Evolutionary conservation across 2,888 invertebrate genomes (phyloP), one percentile per base, ranked within the genome.

Genomic region (Glaucopsyche alexis): DNA sequence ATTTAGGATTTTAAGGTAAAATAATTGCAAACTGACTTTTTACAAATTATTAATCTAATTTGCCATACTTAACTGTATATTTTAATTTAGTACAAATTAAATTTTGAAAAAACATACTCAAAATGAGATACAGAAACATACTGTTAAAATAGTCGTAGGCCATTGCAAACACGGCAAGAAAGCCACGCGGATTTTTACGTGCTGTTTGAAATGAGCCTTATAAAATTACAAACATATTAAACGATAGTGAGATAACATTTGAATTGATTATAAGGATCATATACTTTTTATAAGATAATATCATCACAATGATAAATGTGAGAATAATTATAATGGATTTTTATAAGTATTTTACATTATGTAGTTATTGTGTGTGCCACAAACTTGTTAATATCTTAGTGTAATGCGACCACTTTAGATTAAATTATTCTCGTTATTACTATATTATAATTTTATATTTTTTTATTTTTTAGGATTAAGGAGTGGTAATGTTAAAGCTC

Each of bases 331-430:
- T 29, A 29, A 29, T 29, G 67, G 67, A 67, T 47, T 69, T 66
- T 69, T 69, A 69, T 69, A 69, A 69, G 49, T 49, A 69, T 69
- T 67, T 69, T 69, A 69, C 69, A 69, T 19, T 49, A 69, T 47
- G 19, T 45, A 29, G 47, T 38, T 14, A 69, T 69, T 69, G 45
- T 69, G 69, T 69, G 69, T 69, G 69, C 69, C 69, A 69, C 69
- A 69, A 29, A 49, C 13, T 40, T 42, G 66, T n/a, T 16, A 66
- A 42, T 66, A 66, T n/a, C 8, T 29, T 16, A 66, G 5, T 42
- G 60, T 38, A 66, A 42, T 16, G 14, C 42, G 66, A 42, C 67
- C 19, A 19, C 29, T 6, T 69, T 49, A 47, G 47, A 29, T 69
- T 19, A 11, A 49, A 47, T 13, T 14, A 45, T 45, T 16, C 49